Evolutionary conservation across 2,888 invertebrate species (phyloP), one percentile per base, ranked within the genome.

Genomic region (Stomorhina lunata): DNA sequence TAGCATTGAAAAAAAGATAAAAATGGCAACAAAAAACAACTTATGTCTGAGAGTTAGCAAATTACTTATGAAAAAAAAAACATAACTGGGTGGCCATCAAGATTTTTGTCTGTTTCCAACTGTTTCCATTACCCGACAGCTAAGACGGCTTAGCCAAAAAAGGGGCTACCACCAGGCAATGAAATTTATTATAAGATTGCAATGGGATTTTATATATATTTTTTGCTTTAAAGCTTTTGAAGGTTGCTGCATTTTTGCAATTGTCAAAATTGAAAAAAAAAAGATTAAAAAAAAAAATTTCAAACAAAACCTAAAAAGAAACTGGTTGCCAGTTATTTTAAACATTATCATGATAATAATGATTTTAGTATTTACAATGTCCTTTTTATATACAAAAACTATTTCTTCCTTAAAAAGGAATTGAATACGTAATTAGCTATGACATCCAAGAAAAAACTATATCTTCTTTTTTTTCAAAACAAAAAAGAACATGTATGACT

Each of bases 1-100:
- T 34, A 53, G 2, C 50, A 50, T 25, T 50, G 12, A 27, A 34
- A 15, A 4, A 9, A 25, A 17, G 40, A 17, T 4, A 61, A 55
- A 37, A 12, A 45, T 22, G 12, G 48, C 37, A 27, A 37, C 9
- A 34, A 34, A 17, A 50, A 53, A 77, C 15, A 76, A 69, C 43
- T 55, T 37, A 55, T 65, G 37, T 20, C 15, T 43, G 27, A 37
- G 22, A 73, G 43, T 2, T 34, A 9, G 20, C 4, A 57, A 15
- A 10, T n/a, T 15, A 73, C 50, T 57, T 27, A 40, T 17, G 22
- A 32, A 55, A 53, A 73, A 63, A 65, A n/a, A n/a, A n/a, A n/a
- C n/a, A n/a, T n/a, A n/a, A 69, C 43, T 79, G 82, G 82, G 82
- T 82, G 82, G 82, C 78, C 82, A 69, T 75, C 75, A 79, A 71